phyloP scores from a whole-genome alignment of 2,888 invertebrate genomes.

The Calliscelio sp. region DNA sequence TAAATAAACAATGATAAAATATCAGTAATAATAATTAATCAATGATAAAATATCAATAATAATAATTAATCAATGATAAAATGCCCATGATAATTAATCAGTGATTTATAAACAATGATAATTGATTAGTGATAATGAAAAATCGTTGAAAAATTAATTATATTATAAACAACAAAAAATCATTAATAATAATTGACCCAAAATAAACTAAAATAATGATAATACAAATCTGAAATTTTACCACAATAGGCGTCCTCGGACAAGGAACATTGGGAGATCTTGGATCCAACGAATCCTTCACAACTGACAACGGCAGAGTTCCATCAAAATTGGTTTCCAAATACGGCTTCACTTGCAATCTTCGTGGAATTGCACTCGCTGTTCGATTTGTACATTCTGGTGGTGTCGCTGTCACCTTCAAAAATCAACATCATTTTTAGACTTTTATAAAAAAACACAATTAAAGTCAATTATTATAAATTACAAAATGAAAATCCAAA shows the following conservation, averaged over 20 bases:
- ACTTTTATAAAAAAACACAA: background rate
- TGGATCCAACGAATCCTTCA: slow-evolving; percentile 73
- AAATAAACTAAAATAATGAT: background rate
- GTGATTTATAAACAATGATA: too few relatives aligned
- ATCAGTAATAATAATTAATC: too few relatives aligned
- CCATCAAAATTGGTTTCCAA: slow-evolving; percentile 82
- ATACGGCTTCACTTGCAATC: slow-evolving; percentile 79
- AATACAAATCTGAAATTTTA: too few relatives aligned
- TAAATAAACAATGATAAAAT: too few relatives aligned
- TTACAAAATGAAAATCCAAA: background rate
- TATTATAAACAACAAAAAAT: too few relatives aligned
- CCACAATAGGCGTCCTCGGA: slow-evolving; percentile 76
- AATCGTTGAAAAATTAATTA: too few relatives aligned
- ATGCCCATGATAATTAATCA: too few relatives aligned
- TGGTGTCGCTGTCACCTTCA: slow-evolving; percentile 54
- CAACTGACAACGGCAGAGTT: slow-evolving; percentile 73
- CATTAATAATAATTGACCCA: too few relatives aligned
- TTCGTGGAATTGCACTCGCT: slow-evolving; percentile 79
- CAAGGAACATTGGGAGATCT: slow-evolving; percentile 70
- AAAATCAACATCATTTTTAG: background rate
- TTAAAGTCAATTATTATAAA: background rate
- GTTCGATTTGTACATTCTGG: slow-evolving; percentile 43
- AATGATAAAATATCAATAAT: too few relatives aligned
- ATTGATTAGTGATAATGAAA: too few relatives aligned
- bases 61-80: too few relatives aligned